Base-by-base conservation (phyloP, 2,888 invertebrate species). In the Ochropleura leucogaster region DNA sequence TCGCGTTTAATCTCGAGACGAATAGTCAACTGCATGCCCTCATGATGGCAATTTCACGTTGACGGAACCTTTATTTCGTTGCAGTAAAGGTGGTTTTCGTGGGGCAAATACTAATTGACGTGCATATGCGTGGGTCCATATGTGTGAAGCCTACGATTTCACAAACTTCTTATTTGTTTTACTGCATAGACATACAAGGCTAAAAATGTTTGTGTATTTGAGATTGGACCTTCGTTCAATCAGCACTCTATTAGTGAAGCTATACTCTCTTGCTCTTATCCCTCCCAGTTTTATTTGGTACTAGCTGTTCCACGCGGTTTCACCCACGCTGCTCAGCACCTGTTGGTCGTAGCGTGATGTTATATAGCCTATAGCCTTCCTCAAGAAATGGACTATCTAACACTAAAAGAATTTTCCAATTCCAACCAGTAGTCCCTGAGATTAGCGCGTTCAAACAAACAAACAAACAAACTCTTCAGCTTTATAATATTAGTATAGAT, bases 81-180 rank as follows among this genome's bases (percentile, higher is more conserved):
- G 44, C n/a, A 18, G 6, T 71, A 59, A 57, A n/a, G 9, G 0
- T 10, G 18, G 47, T 20, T 47, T 66, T 77, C 14, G 40, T 40
- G 3, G 44, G n/a, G 10, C 3, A 51, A 18, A 8, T 47, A 10
- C 40, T 18, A 30, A 30, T 30, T 30, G 30, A 30, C 0, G 3
- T 30, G 55, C 16, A 30, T 57, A 49, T 57, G 42, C 70, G 78
- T 82, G 62, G 78, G 65, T 55, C n/a, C 42, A 16, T 18, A 53
- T 66, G 16, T 65, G 0, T 47, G 30, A 30, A 59, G 4, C 57
- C 64, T 76, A 68, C 82, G 20, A 47, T 20, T 40, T 49, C 10
- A 20, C 18, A 55, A 16, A 44, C 16, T 42, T n/a, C 0, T 18
- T 18, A 44, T 71, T 53, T 59, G 20, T 18, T 46, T 12, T 42